Conservation (phyloP, 2,888 invertebrate species). For the Drosophila monieri region DNA sequence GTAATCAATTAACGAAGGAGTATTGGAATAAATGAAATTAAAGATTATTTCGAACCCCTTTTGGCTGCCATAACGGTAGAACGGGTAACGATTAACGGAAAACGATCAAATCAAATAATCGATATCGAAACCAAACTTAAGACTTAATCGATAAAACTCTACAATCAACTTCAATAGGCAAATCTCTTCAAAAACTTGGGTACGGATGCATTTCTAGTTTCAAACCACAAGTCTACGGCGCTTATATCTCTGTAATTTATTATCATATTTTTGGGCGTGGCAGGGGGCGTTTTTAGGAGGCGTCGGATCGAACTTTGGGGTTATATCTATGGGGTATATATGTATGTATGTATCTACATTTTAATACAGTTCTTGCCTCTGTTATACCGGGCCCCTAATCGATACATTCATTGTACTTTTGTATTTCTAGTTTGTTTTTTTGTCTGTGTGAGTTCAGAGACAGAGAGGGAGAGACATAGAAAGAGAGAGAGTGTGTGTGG, state of each 20-base stretch:
- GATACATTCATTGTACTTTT: background rate
- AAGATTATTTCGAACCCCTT: slow-evolving; percentile 13
- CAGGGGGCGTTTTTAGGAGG: slow-evolving; percentile 15
- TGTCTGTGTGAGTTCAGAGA: slow-evolving; percentile 36
- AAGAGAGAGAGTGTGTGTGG: slow-evolving; percentile 22
- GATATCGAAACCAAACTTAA: slow-evolving; percentile 28
- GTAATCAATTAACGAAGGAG: slow-evolving; percentile 31
- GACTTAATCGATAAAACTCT: slow-evolving; percentile 38
- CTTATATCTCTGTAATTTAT: slow-evolving; percentile 12
- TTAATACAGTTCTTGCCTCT: slow-evolving; percentile 15
- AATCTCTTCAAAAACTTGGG: slow-evolving; percentile 34
- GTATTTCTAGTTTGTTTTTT: slow-evolving; percentile 16
- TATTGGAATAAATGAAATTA: slow-evolving; percentile 20
- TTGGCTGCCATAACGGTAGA: slow-evolving; percentile 9
- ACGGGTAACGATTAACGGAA: slow-evolving; percentile 16
- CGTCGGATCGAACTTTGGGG: slow-evolving; percentile 8
- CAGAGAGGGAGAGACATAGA: slow-evolving; percentile 11
- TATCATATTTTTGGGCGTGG: slow-evolving; percentile 4
- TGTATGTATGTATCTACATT: slow-evolving; percentile 11
- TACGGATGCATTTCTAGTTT: slow-evolving; percentile 50
- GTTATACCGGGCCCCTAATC: slow-evolving; percentile 5
- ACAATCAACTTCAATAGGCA: slow-evolving; percentile 41
- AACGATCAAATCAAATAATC: slow-evolving; percentile 26
- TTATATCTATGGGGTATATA: slow-evolving; percentile 1
- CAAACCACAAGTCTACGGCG: slow-evolving; percentile 39